Base-by-base conservation (phyloP, 2,888 invertebrate genomes). In the Caenorhabditis panamensis region DNA sequence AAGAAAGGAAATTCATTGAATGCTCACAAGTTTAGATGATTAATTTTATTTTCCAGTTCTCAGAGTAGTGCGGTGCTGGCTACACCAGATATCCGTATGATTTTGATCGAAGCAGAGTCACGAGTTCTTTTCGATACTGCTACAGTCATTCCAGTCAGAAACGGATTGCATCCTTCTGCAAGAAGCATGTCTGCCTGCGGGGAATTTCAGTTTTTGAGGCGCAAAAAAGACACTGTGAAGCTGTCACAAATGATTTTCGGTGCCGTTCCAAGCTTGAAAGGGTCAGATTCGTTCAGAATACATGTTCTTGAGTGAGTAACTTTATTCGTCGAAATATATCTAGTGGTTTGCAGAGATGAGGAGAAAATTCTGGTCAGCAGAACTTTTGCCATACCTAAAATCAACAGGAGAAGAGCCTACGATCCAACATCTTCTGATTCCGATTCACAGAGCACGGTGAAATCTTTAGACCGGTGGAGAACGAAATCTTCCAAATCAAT, bases 161-260 rank as follows among this genome's bases (percentile, higher is more conserved):
- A 79, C 4, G 71, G 62, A 37, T 11, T 64, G 16, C 51, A 66
- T 24, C 62, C 44, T 28, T 24, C 51, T 1, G 49, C 24, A 1
- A 20, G 26, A 13, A 2, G 22, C 1, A 2, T 62, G 18, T 79
- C 79, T 0, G 9, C 63, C 18, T 79, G 79, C 36, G 69, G 68
- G 59, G 36, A 73, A 47, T 82, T 78, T 24, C 76, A 82, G 73
- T 72, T 81, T 13, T 54, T 77, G 41, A 62, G 69, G 20, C 36
- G 59, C 6, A 44, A 53, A 31, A 81, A 77, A 41, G 84, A 84
- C 53, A 66, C 75, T n/a, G 22, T 31, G 24, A 76, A 62, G 22
- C 28, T 84, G 18, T 66, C 73, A 3, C 62, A 86, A 47, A 84
- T 89, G 84, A 62, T 89, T 22, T 89, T 89, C 66, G 88, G 89